A percentile compares a stretch with the other conserved stretches of the same genome.
Evolutionary conservation across 2,113 vertebrate species (phyloP).

Genomic region (Nycticryphes semicollaris): DNA sequence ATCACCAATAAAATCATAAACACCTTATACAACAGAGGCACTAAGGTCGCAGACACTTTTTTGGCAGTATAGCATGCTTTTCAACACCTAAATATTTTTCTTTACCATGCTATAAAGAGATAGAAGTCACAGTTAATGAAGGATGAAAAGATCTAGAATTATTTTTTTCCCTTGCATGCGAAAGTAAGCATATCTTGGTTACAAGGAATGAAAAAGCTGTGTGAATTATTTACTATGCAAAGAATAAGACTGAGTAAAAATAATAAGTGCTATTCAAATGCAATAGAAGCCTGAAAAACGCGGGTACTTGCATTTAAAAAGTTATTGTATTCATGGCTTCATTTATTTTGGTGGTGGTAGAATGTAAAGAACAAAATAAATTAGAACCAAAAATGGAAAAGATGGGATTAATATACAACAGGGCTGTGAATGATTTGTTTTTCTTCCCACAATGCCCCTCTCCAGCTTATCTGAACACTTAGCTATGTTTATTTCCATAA

Average conservation of each 20-base stretch:
- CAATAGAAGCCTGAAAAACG: conserved; percentile 23
- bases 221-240: background rate
- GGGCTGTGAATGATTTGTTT: conserved; percentile 65
- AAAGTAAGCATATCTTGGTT: conserved; percentile 12
- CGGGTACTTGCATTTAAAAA: conserved; percentile 6
- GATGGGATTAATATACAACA: conserved; percentile 61
- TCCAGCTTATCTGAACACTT: conserved; percentile 73
- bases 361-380: conserved; percentile 64
- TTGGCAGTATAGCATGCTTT: background rate
- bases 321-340: conserved; percentile 41
- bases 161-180: background rate
- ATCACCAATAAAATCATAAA: background rate
- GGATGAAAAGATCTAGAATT: background rate
- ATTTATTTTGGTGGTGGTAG: conserved; percentile 33
- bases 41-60: background rate
- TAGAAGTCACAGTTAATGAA: background rate
- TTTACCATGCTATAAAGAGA: background rate
- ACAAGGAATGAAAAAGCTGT: background rate
- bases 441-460: conserved; percentile 62
- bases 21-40: background rate
- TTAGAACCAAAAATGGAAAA: conserved; percentile 59
- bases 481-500: conserved; percentile 68
- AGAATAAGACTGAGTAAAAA: background rate
- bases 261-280: conserved; percentile 45
- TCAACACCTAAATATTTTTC: background rate